Percentiles rank a stretch among this genome's conserved stretches.
These are phyloP conservation scores for Hybognathus amarus DNA, from an alignment of 2,797 vertebrate genomes.

Conservation along the genomic window DNA sequence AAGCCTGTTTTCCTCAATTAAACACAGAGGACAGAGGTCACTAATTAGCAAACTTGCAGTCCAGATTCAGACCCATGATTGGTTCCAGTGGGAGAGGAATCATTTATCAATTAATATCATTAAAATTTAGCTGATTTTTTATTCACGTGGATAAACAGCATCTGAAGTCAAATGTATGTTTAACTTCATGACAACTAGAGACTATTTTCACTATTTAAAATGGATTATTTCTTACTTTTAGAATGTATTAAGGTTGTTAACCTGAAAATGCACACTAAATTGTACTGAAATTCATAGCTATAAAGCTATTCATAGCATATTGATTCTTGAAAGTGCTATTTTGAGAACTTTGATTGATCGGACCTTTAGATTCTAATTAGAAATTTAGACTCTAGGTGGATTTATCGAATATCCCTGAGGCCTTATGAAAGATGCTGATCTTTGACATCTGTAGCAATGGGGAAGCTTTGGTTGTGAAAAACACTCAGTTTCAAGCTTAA, in stretches of 20 bases:
- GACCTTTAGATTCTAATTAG: not conserved
- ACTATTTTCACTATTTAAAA: not conserved
- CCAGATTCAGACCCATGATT: constrained; percentile 4
- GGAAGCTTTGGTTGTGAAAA: not conserved
- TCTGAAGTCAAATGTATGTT: not conserved
- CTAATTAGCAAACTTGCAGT: constrained; percentile 5
- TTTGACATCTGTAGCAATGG: not conserved
- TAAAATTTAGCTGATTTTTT: not conserved
- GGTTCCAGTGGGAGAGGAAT: constrained; percentile 22
- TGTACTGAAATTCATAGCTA: not conserved
- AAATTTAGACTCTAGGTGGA: not conserved
- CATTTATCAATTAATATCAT: constrained; percentile 14
- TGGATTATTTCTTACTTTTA: not conserved
- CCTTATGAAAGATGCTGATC: constrained; percentile 2
- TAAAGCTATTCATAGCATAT: not conserved
- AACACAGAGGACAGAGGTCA: constrained; percentile 23
- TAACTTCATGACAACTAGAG: not conserved
- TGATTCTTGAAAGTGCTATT: not conserved
- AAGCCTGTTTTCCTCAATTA: constrained; percentile 27
- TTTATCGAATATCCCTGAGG: not conserved
- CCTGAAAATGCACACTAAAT: not conserved
- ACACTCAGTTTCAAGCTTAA: not conserved
- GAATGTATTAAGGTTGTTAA: not conserved
- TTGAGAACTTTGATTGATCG: constrained; percentile 3
- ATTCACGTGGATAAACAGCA: not conserved